A percentile compares a stretch with the other conserved stretches of the same genome.
Conservation (phyloP, 2,888 invertebrate genomes). For the Lypha dubia region DNA sequence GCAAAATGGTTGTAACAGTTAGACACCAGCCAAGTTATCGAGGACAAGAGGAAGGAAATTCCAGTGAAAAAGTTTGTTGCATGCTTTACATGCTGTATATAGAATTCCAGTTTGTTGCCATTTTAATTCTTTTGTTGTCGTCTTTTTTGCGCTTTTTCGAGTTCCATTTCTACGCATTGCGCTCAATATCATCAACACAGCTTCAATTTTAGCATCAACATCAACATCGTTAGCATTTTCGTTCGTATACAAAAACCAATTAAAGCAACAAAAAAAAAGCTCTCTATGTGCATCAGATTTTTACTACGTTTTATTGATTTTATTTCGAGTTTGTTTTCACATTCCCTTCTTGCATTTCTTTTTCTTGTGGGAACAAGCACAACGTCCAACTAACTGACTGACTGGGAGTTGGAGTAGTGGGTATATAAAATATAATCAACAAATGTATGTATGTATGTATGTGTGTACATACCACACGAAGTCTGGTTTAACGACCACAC, state of each 20-base stretch:
- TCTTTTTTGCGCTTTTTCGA: constrained; percentile 29
- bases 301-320: constrained; percentile 73
- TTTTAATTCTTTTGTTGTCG: constrained; percentile 24
- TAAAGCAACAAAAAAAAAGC: not conserved
- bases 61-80: constrained; percentile 73
- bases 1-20: constrained; percentile 4
- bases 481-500: constrained; percentile 65
- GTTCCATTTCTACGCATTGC: constrained; percentile 65
- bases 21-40: constrained; percentile 28
- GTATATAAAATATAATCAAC: constrained; percentile 46
- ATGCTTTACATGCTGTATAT: constrained; percentile 74
- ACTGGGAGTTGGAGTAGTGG: constrained; percentile 27
- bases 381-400: constrained; percentile 11
- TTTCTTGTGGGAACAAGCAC: constrained; percentile 53
- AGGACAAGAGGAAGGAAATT: constrained; percentile 51
- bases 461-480: constrained; percentile 43
- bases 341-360: constrained; percentile 44
- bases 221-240: constrained; percentile 32
- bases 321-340: constrained; percentile 23
- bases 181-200: constrained; percentile 33
- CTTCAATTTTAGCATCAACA: constrained; percentile 32
- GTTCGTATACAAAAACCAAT: constrained; percentile 26
- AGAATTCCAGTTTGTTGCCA: constrained; percentile 64
- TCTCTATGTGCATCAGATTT: constrained; percentile 66
- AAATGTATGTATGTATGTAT: too few relatives aligned